These are phyloP conservation scores for Alloplasta piceator DNA, from an alignment of 2,888 invertebrate species.

Conservation along the genomic window DNA sequence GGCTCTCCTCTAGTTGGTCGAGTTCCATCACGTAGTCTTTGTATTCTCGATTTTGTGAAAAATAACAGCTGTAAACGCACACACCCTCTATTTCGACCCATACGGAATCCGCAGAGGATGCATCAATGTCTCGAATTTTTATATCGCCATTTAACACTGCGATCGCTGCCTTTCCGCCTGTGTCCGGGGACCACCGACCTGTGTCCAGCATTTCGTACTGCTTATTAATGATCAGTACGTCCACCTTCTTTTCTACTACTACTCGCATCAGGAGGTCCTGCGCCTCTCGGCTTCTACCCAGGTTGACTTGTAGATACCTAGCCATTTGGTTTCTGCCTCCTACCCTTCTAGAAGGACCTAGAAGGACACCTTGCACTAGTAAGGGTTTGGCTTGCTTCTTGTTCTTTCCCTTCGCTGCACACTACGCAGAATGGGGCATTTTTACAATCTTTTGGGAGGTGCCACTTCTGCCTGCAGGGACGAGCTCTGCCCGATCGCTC, in stretches of 20 bases:
- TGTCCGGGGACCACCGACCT: conserved; percentile 26
- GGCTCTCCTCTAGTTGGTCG: conserved; percentile 28
- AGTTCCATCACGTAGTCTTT: conserved; percentile 22
- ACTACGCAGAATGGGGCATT: conserved; percentile 47
- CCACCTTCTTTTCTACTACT: conserved; percentile 35
- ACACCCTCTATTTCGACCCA: conserved; percentile 25
- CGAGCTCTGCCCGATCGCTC: conserved; percentile 28
- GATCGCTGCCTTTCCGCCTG: conserved; percentile 48
- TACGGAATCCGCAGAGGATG: conserved; percentile 30
- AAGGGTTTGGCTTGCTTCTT: conserved; percentile 22
- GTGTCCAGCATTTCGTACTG: conserved; percentile 26
- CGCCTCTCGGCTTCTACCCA: conserved; percentile 59
- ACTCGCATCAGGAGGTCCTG: conserved; percentile 52
- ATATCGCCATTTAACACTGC: conserved; percentile 27
- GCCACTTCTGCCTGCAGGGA: conserved; percentile 57
- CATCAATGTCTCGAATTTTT: conserved; percentile 4
- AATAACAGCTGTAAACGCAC: conserved; percentile 57
- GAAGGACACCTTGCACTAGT: conserved; percentile 37
- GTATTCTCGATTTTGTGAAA: conserved; percentile 35
- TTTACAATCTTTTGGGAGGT: conserved; percentile 54
- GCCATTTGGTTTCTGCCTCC: conserved; percentile 24
- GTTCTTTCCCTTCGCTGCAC: conserved; percentile 43
- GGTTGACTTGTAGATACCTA: conserved; percentile 61
- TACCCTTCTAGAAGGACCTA: conserved; percentile 39
- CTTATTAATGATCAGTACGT: conserved; percentile 37